Conservation (phyloP, 2,797 vertebrate species). For the Macropus fuliginosus region DNA sequence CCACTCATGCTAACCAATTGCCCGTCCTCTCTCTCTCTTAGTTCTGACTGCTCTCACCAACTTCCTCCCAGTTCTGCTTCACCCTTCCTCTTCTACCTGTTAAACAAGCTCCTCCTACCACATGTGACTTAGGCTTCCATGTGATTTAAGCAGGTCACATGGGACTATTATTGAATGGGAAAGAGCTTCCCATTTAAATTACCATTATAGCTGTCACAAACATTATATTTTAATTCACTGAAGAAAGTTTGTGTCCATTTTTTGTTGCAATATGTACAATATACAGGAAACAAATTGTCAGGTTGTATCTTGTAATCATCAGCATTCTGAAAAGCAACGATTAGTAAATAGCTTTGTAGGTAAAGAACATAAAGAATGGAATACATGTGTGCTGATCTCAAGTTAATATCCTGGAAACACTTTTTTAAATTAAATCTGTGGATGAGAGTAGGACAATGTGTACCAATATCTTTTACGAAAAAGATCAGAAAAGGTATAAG, state of each 20-base stretch:
- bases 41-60: too few species aligned
- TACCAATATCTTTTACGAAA: not conserved
- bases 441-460: not conserved
- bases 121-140: too few species aligned
- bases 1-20: too few species aligned
- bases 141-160: too few species aligned
- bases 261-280: not conserved
- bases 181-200: too few species aligned
- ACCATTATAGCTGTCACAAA: not conserved
- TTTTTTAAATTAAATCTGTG: not conserved
- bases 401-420: not conserved
- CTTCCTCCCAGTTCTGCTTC: too few species aligned
- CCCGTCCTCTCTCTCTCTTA: too few species aligned
- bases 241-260: not conserved
- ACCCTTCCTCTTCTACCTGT: too few species aligned
- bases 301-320: too few species aligned
- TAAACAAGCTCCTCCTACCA: too few species aligned
- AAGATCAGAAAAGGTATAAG: not conserved
- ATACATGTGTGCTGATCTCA: not conserved
- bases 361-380: not conserved
- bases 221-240: not conserved
- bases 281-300: not conserved
- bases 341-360: not conserved
- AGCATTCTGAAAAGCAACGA: not conserved
- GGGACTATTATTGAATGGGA: too few species aligned